Evolutionary conservation across 2,113 vertebrate species (phyloP).

Genomic region (Sisor rabdophorus): DNA sequence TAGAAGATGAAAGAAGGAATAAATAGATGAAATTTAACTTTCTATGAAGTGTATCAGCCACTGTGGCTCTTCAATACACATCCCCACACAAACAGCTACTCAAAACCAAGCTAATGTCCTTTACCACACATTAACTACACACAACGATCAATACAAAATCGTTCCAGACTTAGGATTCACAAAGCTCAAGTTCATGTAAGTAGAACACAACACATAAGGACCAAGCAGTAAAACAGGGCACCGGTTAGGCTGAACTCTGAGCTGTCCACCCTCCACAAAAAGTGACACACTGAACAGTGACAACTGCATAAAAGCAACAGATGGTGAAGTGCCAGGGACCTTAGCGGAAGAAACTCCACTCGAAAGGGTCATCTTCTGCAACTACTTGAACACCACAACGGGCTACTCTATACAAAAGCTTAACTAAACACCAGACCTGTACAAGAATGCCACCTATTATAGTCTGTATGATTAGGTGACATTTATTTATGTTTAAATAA

Average conservation of each 20-base stretch:
- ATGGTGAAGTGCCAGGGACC: slow-evolving; percentile 23
- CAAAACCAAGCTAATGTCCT: no score
- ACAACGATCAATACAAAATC: no score
- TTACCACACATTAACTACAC: no score
- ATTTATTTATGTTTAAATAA: no score
- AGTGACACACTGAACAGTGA: not conserved
- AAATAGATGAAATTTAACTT: no score
- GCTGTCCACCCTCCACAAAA: not conserved
- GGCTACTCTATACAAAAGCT: not conserved
- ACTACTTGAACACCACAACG: slow-evolving; percentile 9
- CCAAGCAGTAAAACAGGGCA: not conserved
- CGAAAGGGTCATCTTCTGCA: not conserved
- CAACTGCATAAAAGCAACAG: slow-evolving; percentile 32
- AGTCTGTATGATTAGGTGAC: no score
- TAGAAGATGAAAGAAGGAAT: no score
- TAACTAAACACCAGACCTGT: not conserved
- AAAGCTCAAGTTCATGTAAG: not conserved
- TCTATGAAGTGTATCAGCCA: no score
- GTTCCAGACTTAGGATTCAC: not conserved
- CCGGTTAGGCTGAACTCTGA: not conserved
- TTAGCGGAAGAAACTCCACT: slow-evolving; percentile 31
- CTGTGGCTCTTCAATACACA: no score
- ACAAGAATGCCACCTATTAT: not conserved
- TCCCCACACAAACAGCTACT: no score
- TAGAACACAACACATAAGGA: not conserved